Base-by-base conservation (phyloP, 2,113 vertebrate species). In the Paramormyrops kingsleyae region DNA sequence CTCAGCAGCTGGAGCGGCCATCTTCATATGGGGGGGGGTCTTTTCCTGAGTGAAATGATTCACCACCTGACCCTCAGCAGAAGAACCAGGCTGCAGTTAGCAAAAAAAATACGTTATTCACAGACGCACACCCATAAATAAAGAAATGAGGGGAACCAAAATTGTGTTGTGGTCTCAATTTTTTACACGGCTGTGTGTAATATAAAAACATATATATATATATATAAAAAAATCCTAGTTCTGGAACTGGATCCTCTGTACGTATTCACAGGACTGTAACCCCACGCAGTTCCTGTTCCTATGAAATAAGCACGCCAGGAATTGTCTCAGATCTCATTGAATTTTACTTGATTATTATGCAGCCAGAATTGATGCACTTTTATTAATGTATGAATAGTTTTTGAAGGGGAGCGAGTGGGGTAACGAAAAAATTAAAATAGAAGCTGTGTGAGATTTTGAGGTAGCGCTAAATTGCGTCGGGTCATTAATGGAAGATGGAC, bases 1-100 rank as follows among this genome's bases (percentile, higher is more conserved):
- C 15, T 10, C 59, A 24, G 77, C 83, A 19, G 59, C 62, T 83
- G 56, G 83, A 66, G 83, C 77, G n/a, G 77, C 13, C 5, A 19
- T 27, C 52, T 70, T 44, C 87, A 90, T 89, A 91, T 66, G 83
- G 91, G 91, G 90, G 66, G 83, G 90, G 90, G 91, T 88, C 91
- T 92, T 92, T 90, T 91, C 56, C 44, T 50, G 35, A 89, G 88
- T 87, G 84, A 19, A 87, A 91, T 89, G 83, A 89, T 89, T 74
- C 46, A 53, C 87, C 17, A 53, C 42, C 13, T 35, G 42, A 59
- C 44, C 3, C 39, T 35, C 74, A 56, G n/a, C 13, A 31, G 19
- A 56, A 56, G 52, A 56, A 21, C 1, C 17, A 56, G 17, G 19
- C 52, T 53, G 52, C 52, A 21, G 52, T 21, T 53, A 1, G 50